Evolutionary conservation across 1,140 invertebrate genomes (phyloP), one percentile per base, ranked within the genome.

Genomic region (Eufriesea mexicana): DNA sequence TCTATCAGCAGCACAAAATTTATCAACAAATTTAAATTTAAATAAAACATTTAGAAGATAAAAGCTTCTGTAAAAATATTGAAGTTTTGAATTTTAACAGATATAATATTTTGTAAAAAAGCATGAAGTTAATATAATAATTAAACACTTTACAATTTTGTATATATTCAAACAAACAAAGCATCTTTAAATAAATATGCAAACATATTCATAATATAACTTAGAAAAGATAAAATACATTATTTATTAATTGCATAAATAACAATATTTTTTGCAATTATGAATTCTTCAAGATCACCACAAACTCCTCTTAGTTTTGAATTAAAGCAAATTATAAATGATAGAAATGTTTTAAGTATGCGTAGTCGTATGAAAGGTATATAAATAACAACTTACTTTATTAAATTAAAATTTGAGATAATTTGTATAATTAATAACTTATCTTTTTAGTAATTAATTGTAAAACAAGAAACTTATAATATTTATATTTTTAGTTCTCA

Each of bases 331-430:
- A 95, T 95, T 55, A 95, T 96, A 82, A 93, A 95, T 86, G 95
- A 96, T 87, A 94, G 95, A 75, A 96, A 96, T 92, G 93, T 96
- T n/a, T 90, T 96, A 55, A 96, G 96, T 7, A 95, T 95, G 51
- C 94, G 95, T 88, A 95, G 95, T 7, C 94, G 95, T 72, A 95
- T 95, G 89, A 95, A 95, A 94, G 95, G 95, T 96, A 93, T 54
- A 92, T 47, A 72, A 5, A 62, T 28, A n/a, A 67, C 42, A 25
- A 28, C 7, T 57, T n/a, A 57, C 10, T 49, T 12, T 12, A 49
- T 49, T 49, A 49, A 12, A 49, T 49, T 49, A 49, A 49, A 49
- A 49, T 49, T 49, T 49, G 14, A 49, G 10, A 49, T 49, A 49
- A 5, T 49, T 10, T 62, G 18, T 20, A 20, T 18, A 70, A 6